Evolutionary conservation across 2,888 invertebrate genomes (phyloP), one percentile per base, ranked within the genome.

Genomic region (Lypha dubia): DNA sequence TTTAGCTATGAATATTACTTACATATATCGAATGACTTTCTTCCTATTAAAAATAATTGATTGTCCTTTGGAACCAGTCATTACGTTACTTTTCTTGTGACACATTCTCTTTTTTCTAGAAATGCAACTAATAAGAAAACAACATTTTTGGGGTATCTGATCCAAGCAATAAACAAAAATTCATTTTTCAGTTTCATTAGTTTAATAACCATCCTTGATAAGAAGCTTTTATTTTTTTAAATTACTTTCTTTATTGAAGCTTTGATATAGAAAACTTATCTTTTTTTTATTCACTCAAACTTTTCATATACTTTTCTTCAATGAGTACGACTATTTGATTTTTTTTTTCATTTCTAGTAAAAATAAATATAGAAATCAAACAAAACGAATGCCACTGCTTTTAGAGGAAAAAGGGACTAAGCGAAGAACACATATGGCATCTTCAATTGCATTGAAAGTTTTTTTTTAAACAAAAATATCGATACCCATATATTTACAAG

Each of bases 401-500:
- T 15, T 68, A 7, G 4, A 17, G 22, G 62, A 38, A 77, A 7
- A 7, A 17, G 22, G 62, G 49, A 77, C 41, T 58, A n/a, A 71
- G 60, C 32, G 49, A 38, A 35, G n/a, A 38, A 58, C 58, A 79
- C 15, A 74, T 41, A 73, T 65, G 67, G 22, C 80, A 74, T 74
- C 74, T 74, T 68, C 49, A 74, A 74, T 53, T 74, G 58, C 58
- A 80, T 11, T 60, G 38, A 13, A 79, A 51, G n/a, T n/a, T n/a
- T 32, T 17, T 32, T 28, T 56, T 35, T 35, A 38, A 51, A 20
- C 20, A 62, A 28, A 51, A 24, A 41, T 60, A 49, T 51, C 24
- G 15, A 68, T 13, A 49, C 32, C 56, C 46, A 24, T 15, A 13
- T 35, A 17, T 13, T 20, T 24, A 51, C 5, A 46, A 28, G 15